Evolutionary conservation across 2,888 invertebrate species (phyloP), one percentile per base, ranked within the genome.

Genomic region (Lithophane semibrunnea): DNA sequence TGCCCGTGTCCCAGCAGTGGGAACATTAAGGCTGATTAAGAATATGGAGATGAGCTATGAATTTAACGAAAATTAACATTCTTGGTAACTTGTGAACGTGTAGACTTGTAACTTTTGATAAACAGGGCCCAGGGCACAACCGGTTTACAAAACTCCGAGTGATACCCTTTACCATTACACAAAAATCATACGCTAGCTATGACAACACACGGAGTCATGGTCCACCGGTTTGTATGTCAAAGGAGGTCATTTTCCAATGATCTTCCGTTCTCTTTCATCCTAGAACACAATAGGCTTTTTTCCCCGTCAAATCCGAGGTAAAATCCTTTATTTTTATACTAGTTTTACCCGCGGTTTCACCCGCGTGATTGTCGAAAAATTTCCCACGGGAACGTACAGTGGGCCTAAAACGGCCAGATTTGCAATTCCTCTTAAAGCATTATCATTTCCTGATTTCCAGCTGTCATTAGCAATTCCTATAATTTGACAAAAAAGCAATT

Each of bases 101-200:
- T 29, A 29, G 29, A 29, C 29, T 29, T 29, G 29, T 29, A 29
- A 29, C 29, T 29, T 29, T 29, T 29, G 29, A 29, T 29, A 29
- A 29, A 29, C 29, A 29, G 29, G 29, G 29, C 29, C 29, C 29
- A 9, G 1, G 13, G 42, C 21, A 63, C 21, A 52, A 52, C 9
- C 13, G 42, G 10, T 42, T 16, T 9, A n/a, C 8, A 49, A 58
- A 58, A 9, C 18, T 73, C 37, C 5, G 18, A 54, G 16, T 37
- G 8, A n/a, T n/a, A 29, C 37, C 3, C 24, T 61, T 52, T 47
- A 29, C 3, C 29, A 16, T 29, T 18, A 44, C 13, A n/a, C 18
- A 5, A 79, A 56, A 56, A 37, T 54, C 44, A 47, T 82, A 52
- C 18, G 44, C 9, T 37, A 76, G 21, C 47, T 78, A 82, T 16